Evolutionary conservation across 1,140 invertebrate species (phyloP).

Genomic region (Archegozetes longisetosus): DNA sequence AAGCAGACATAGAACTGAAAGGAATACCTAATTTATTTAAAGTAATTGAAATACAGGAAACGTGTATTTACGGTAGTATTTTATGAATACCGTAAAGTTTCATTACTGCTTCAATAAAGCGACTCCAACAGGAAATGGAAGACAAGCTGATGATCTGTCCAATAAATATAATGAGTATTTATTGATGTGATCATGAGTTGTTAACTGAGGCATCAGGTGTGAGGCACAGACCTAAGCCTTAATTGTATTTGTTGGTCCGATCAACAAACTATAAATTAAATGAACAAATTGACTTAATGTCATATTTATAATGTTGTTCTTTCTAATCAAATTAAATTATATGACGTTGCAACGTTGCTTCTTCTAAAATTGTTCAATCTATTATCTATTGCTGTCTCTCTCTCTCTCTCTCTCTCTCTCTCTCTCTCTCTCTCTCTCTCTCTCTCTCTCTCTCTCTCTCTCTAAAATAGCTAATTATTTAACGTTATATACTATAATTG

Average conservation of each 20-base stretch:
- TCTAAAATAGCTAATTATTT: too few species aligned
- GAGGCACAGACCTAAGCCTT: too few species aligned
- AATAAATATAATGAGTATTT: neutral
- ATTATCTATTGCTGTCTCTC: neutral
- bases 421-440: conserved; percentile 4
- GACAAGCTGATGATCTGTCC: neutral
- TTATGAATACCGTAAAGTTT: neutral
- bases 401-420: neutral
- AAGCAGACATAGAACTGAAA: neutral
- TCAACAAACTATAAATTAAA: too few species aligned
- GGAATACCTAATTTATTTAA: neutral
- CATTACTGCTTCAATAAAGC: neutral
- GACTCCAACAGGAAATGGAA: neutral
- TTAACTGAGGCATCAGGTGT: neutral
- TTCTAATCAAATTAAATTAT: too few species aligned
- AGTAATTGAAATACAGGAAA: neutral
- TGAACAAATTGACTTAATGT: too few species aligned
- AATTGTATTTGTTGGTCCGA: too few species aligned
- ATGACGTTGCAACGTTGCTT: neutral
- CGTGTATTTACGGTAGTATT: neutral
- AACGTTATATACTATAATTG: too few species aligned
- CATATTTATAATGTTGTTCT: too few species aligned
- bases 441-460: conserved; percentile 4
- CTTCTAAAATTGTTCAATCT: neutral
- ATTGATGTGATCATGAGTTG: neutral